A percentile compares a stretch with the other conserved stretches of the same genome.
Evolutionary conservation across 1,140 invertebrate species (phyloP).

Genomic region (Philopotamus ludificatus): DNA sequence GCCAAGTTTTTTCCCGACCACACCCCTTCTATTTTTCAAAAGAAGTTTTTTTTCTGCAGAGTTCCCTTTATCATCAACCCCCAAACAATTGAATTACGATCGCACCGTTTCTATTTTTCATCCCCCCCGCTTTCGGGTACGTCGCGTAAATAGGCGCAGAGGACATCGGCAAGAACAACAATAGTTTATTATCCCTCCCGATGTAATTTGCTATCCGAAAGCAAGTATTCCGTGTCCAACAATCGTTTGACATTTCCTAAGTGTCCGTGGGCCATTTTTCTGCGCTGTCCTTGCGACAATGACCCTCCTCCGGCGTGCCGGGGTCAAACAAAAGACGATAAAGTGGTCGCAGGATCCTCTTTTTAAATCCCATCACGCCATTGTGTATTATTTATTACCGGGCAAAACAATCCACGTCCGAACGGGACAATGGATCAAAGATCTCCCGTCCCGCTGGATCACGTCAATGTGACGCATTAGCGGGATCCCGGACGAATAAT

Average conservation of each 20-base stretch:
- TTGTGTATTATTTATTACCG: constrained; percentile 31
- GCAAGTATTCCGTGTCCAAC: constrained; percentile 30
- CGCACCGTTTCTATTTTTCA: not conserved
- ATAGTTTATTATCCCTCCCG: constrained; percentile 31
- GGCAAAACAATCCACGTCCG: constrained; percentile 27
- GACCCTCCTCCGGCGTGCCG: constrained; percentile 24
- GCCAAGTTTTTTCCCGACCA: no score
- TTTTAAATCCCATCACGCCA: constrained; percentile 32
- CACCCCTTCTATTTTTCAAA: no score
- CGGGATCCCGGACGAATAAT: constrained; percentile 18
- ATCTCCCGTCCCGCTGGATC: constrained; percentile 17
- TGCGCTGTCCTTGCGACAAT: constrained; percentile 23
- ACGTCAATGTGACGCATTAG: constrained; percentile 28
- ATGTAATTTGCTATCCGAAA: constrained; percentile 32
- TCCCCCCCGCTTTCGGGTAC: constrained; percentile 12
- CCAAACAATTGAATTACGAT: not conserved
- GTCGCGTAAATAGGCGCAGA: not conserved
- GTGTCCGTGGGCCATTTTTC: constrained; percentile 30
- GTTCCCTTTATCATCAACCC: no score
- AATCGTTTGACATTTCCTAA: constrained; percentile 32
- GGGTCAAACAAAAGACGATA: constrained; percentile 31
- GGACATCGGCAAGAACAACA: constrained; percentile 18
- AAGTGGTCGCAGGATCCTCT: constrained; percentile 31
- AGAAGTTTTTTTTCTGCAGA: no score
- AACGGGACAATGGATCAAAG: constrained; percentile 26